These are phyloP conservation scores for Tinea semifulvella DNA, from an alignment of 2,888 invertebrate genomes.

Conservation along the genomic window DNA sequence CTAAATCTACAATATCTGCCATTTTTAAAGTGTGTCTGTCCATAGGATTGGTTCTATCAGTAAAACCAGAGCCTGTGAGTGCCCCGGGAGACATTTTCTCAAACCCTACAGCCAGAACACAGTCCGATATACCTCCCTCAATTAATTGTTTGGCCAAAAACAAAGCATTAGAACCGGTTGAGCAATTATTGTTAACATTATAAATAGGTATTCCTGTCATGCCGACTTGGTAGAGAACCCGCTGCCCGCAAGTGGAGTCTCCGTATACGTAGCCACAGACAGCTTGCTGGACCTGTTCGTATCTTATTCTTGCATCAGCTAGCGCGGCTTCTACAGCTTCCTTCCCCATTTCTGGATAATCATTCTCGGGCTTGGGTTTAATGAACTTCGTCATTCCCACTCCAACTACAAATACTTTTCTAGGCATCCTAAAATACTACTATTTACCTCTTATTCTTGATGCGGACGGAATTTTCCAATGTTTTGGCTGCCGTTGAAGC, in stretches of 20 bases:
- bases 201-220: conserved; percentile 97
- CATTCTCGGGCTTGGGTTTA: conserved; percentile 89
- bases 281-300: conserved; percentile 85
- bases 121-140: conserved; percentile 87
- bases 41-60: conserved; percentile 88
- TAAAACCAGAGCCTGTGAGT: conserved; percentile 74
- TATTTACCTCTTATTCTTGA: conserved; percentile 40
- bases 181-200: conserved; percentile 99
- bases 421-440: conserved; percentile 52
- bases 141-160: conserved; percentile 91
- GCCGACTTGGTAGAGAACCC: conserved; percentile 92
- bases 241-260: conserved; percentile 95
- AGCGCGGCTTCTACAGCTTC: conserved; percentile 92
- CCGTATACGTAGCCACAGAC: conserved; percentile 94
- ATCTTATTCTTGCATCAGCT: conserved; percentile 80
- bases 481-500: conserved; percentile 16
- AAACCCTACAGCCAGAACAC: conserved; percentile 93
- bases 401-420: conserved; percentile 88
- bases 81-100: conserved; percentile 98
- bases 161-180: conserved; percentile 94
- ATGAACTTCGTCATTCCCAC: conserved; percentile 99
- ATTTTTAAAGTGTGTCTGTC: conserved; percentile 88
- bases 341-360: conserved; percentile 95
- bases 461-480: conserved; percentile 23
- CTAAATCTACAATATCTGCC: conserved; percentile 83